Evolutionary conservation across 2,797 vertebrate genomes (phyloP).

Genomic region (Calcarius lapponicus): DNA sequence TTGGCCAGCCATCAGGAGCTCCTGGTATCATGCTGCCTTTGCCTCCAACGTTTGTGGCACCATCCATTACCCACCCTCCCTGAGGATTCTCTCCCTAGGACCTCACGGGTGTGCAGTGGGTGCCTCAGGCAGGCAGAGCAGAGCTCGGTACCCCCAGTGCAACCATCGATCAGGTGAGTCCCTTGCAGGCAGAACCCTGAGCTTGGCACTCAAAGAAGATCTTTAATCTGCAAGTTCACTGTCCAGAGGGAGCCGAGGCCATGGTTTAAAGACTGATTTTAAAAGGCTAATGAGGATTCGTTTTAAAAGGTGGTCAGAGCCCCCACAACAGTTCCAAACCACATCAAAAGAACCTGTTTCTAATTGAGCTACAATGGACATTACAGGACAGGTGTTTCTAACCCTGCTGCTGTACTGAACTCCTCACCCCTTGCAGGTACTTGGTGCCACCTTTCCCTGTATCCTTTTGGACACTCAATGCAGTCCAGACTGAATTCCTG

Average conservation of each 20-base stretch:
- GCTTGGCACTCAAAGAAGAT: neutral
- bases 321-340: neutral
- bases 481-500: neutral
- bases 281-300: constrained; percentile 19
- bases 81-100: neutral
- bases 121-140: neutral
- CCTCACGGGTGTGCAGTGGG: neutral
- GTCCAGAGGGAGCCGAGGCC: constrained; percentile 12
- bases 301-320: constrained; percentile 20
- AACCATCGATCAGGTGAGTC: neutral
- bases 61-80: neutral
- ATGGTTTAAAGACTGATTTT: neutral
- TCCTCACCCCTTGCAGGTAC: neutral
- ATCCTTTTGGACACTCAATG: neutral
- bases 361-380: neutral
- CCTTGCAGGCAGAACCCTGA: neutral
- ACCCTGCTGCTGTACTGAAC: neutral
- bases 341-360: neutral
- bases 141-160: neutral
- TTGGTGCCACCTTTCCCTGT: neutral
- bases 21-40: neutral
- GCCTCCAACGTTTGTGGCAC: neutral
- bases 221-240: constrained; percentile 25
- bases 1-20: neutral
- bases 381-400: neutral